Evolutionary conservation across 2,797 vertebrate species (phyloP).

Genomic region (Enteromius radiatus): DNA sequence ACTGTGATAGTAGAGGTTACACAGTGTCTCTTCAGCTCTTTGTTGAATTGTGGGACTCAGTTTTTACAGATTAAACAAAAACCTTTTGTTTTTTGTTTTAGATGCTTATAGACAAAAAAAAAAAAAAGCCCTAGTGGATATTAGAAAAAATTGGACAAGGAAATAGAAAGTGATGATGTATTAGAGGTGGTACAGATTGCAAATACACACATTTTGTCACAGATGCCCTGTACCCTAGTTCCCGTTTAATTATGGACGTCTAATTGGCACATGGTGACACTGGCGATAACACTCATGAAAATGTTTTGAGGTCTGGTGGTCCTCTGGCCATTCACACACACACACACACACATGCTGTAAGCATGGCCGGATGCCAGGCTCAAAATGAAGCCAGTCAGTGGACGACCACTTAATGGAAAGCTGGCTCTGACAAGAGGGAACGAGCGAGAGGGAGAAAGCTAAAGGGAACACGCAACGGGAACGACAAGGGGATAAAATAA

Average conservation of each 20-base stretch:
- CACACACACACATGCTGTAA: conserved; percentile 43
- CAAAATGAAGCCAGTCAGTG: conserved; percentile 78
- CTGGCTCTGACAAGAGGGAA: conserved; percentile 77
- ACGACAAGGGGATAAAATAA: conserved; percentile 68
- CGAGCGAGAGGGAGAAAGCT: conserved; percentile 30
- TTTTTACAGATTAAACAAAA: conserved; percentile 47
- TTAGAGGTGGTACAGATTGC: neutral
- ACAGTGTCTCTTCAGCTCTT: conserved; percentile 25
- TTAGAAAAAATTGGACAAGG: neutral
- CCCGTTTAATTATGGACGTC: conserved; percentile 55
- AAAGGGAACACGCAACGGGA: conserved; percentile 50
- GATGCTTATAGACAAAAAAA: neutral
- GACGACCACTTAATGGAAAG: conserved; percentile 95
- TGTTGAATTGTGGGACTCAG: neutral
- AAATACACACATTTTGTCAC: conserved; percentile 42
- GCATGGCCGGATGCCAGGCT: conserved; percentile 73
- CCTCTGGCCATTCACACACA: conserved; percentile 47
- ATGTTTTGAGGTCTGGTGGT: conserved; percentile 54
- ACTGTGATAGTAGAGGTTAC: conserved; percentile 71
- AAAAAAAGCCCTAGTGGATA: neutral
- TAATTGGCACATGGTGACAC: conserved; percentile 55
- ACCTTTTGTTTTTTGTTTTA: conserved; percentile 41
- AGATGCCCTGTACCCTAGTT: conserved; percentile 48
- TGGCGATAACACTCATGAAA: conserved; percentile 52
- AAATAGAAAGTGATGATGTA: neutral